Percentiles rank a stretch among this genome's conserved stretches.
Evolutionary conservation across 2,888 invertebrate species (phyloP).

Genomic region (Amphimallon solstitiale): DNA sequence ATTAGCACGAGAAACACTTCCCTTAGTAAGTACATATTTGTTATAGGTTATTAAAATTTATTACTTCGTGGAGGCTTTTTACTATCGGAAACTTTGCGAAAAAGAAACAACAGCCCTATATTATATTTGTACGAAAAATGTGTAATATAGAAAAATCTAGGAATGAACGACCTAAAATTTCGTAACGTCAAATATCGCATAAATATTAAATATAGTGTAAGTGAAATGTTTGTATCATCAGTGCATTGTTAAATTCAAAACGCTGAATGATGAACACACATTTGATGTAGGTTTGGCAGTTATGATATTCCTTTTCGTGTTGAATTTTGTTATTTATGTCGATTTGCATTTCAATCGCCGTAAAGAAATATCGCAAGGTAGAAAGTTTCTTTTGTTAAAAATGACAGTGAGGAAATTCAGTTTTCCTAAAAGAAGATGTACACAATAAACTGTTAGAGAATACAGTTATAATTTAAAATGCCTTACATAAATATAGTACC

Average conservation of each 20-base stretch:
- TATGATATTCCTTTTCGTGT: conserved; percentile 54
- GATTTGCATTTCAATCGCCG: conserved; percentile 52
- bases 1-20: too few relatives aligned
- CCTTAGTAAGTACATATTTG: too few relatives aligned
- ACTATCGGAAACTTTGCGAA: background rate
- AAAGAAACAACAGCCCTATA: background rate
- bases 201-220: conserved; percentile 30
- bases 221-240: conserved; percentile 38
- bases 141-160: conserved; percentile 1
- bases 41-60: too few relatives aligned
- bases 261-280: conserved; percentile 40
- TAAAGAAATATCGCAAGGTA: conserved; percentile 42
- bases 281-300: conserved; percentile 57
- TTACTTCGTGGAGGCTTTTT: too few relatives aligned
- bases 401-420: conserved; percentile 34
- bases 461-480: too few relatives aligned
- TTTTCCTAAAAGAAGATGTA: background rate
- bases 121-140: background rate
- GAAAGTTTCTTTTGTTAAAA: conserved; percentile 40
- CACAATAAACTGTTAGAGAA: too few relatives aligned
- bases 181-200: conserved; percentile 20
- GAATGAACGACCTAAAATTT: conserved; percentile 5
- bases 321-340: conserved; percentile 55
- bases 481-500: too few relatives aligned
- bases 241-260: conserved; percentile 20